Base-by-base conservation (phyloP, 35 echinoderm and acorn worm genomes). In the Strongylocentrotus purpuratus region DNA sequence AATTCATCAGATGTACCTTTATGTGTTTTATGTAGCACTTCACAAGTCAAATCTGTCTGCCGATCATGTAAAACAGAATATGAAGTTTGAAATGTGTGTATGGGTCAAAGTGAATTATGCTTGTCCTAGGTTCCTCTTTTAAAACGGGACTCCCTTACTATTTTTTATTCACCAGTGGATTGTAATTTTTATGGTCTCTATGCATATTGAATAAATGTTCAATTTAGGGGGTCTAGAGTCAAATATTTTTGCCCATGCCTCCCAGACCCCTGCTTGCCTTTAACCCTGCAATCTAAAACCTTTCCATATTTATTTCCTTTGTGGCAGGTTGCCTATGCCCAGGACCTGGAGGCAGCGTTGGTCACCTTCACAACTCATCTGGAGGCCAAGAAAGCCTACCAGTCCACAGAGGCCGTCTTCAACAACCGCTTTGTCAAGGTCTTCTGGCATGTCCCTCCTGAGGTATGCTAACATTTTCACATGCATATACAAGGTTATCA, bases 341-440 rank as follows among this genome's bases (percentile, higher is more conserved):
- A 96, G 92, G 97, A 99, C 50, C 95, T 96, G 12, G 95, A 96
- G 45, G 96, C 98, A 60, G 98, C 98, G 7, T 86, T 99, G 20
- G 71, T 99, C 20, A 97, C 97, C 32, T 99, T 98, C 95, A 94
- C 96, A 14, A 97, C 96, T 25, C 97, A 97, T 93, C 94, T 95
- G 45, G 94, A 99, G 92, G 98, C 98, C 46, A 97, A 96, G 58
- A 95, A 48, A 91, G 98, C 98, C 28, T 96, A 98, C 61, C 91
- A 95, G 52, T 99, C 94, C 91, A 95, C 95, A 25, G 98, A 97
- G 41, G 98, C 98, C 4, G 96, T 99, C 18, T 95, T 99, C 46
- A 96, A 96, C n/a, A 99, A 99, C 85, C 95, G 98, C 48, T 99
- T 99, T 61, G 97, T 99, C 91, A 99, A 98, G 85, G 97, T 99